Evolutionary conservation across 1,140 invertebrate species (phyloP), one percentile per base, ranked within the genome.

Genomic region (Drosophila pseudoananassae): DNA sequence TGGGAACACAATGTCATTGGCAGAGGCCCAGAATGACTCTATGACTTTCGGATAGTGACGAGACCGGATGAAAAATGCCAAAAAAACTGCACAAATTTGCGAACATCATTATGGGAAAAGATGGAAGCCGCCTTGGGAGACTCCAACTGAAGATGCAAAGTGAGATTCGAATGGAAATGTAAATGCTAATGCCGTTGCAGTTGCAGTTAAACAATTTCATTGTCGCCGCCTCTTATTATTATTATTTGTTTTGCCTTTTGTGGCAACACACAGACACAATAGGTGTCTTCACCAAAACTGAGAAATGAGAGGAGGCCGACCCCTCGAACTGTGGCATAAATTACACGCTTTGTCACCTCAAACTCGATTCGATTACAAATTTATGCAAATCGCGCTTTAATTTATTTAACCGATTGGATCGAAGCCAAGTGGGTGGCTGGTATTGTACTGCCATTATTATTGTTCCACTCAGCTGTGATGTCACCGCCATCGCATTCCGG

Each of bases 261-360:
- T 5, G 7, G 25, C 12, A 43, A 43, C n/a, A 43, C n/a, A 53
- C 36, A 60, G 20, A 20, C 20, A 65, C 46, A 66, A 52, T 29
- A 46, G 43, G 45, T 69, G 65, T 53, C 65, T 61, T 53, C 58
- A 69, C 23, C 33, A 36, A 27, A 1, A 27, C 33, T n/a, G 8
- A 31, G 29, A 31, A 3, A 31, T 10, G 7, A 25, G 38, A 23
- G 20, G 31, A 20, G 20, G 2, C 20, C 20, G 20, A 20, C 20
- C 20, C 20, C 20, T 20, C 20, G 43, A 10, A 10, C 20, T 12
- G 14, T 36, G 10, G 71, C 56, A 74, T 74, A 73, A 56, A 74
- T 74, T 74, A 74, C 40, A 74, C 52, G 33, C 70, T 52, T 74
- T 74, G 70, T 74, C 71, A 52, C 71, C 70, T 74, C 58, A 52